A percentile compares a stretch with the other conserved stretches of the same genome.
Evolutionary conservation across 2,113 vertebrate genomes (phyloP).

Genomic region (Engystomops pustulosus): DNA sequence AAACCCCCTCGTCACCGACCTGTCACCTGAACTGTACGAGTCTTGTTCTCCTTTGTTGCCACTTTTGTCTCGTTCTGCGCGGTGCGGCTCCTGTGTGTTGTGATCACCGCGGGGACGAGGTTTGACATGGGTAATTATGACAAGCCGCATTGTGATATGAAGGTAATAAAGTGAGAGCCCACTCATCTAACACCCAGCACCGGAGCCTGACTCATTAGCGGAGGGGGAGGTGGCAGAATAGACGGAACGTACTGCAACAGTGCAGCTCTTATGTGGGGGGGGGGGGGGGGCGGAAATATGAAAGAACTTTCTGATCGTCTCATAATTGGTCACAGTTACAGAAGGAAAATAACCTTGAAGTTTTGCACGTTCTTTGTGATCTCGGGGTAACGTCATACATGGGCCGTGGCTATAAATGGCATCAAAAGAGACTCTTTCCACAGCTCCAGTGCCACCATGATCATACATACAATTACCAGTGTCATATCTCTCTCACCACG

Average conservation of each 20-base stretch:
- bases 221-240: background rate
- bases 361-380: too few relatives aligned
- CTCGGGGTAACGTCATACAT: too few relatives aligned
- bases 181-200: conserved; percentile 32
- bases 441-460: too few relatives aligned
- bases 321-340: conserved; percentile 9
- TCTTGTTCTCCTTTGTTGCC: background rate
- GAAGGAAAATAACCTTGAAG: too few relatives aligned
- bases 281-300: background rate
- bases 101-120: background rate
- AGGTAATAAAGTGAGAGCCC: conserved; percentile 26
- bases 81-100: background rate
- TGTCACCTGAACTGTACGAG: conserved; percentile 2
- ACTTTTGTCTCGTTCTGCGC: conserved; percentile 1
- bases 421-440: too few relatives aligned
- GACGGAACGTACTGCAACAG: too few relatives aligned
- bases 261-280: background rate
- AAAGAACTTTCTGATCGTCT: conserved; percentile 6
- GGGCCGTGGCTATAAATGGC: too few relatives aligned
- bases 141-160: conserved; percentile 33
- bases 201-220: background rate
- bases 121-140: conserved; percentile 47
- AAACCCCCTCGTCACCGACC: conserved; percentile 2
- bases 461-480: too few relatives aligned
- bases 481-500: too few relatives aligned